Conservation (phyloP, 2,113 vertebrate species). For the Origma solitaria region DNA sequence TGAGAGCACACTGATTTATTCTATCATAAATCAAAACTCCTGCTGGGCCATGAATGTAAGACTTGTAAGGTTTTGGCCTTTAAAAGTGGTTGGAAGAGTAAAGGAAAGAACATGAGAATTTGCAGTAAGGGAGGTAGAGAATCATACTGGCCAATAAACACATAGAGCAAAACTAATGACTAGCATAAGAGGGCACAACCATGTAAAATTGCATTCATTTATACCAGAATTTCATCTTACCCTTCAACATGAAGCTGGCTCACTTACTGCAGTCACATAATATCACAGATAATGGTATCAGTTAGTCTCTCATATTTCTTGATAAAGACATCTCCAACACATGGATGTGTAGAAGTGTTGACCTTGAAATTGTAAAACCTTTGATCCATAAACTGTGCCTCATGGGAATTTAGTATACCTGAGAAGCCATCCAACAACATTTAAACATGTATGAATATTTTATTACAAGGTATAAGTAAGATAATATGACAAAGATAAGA, state of each 20-base stretch:
- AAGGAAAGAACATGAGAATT: slow-evolving; percentile 16
- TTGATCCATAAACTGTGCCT: background rate
- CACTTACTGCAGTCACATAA: background rate
- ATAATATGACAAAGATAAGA: background rate
- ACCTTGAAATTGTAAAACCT: background rate
- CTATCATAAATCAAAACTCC: slow-evolving; percentile 42
- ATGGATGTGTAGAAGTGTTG: background rate
- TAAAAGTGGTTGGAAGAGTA: background rate
- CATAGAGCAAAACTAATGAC: background rate
- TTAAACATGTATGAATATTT: background rate
- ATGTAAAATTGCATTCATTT: background rate
- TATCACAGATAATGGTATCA: background rate
- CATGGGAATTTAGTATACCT: background rate
- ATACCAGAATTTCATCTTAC: background rate
- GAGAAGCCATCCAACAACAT: background rate
- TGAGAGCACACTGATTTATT: slow-evolving; percentile 45
- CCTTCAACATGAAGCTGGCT: background rate
- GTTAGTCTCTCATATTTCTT: background rate
- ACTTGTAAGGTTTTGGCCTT: slow-evolving; percentile 50
- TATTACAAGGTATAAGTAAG: background rate
- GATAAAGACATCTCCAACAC: background rate
- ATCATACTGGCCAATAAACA: slow-evolving; percentile 19
- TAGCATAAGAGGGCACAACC: background rate
- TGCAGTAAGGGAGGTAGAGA: background rate
- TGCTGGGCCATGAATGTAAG: slow-evolving; percentile 35